Conservation (phyloP, 2,113 vertebrate species). For the Oreochromis aureus region DNA sequence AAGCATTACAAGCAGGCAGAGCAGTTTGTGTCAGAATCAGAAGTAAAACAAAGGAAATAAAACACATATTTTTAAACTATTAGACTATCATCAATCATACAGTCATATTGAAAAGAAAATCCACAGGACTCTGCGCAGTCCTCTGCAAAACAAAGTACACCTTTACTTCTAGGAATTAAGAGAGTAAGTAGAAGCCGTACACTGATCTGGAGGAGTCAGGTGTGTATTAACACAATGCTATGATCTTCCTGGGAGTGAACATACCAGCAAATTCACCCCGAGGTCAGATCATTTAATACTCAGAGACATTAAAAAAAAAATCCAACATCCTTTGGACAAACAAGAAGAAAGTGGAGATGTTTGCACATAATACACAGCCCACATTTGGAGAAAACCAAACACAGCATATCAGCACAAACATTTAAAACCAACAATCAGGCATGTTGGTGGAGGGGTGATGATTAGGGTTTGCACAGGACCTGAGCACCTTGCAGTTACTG, state of each 20-base stretch:
- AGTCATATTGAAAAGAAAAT: background rate
- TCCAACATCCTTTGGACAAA: background rate
- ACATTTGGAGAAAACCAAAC: background rate
- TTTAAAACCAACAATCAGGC: background rate
- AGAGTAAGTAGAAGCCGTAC: background rate
- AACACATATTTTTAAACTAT: background rate
- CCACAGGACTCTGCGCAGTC: background rate
- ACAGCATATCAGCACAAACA: background rate
- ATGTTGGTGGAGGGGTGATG: background rate
- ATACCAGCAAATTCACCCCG: background rate
- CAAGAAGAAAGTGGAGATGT: background rate
- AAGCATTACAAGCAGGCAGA: background rate
- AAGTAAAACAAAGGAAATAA: background rate
- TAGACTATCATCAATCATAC: background rate
- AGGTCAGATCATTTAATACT: background rate
- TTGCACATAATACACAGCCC: background rate
- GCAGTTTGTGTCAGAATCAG: background rate
- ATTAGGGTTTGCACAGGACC: background rate
- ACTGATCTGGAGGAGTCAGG: background rate
- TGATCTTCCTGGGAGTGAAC: background rate
- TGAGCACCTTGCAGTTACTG: background rate
- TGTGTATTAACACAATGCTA: background rate
- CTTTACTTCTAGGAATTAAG: background rate
- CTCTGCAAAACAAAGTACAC: background rate
- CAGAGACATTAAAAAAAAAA: background rate